A percentile compares a stretch with the other conserved stretches of the same genome.
These are phyloP conservation scores for Crocuta crocuta DNA, from an alignment of 2,113 vertebrate species.

Conservation along the genomic window DNA sequence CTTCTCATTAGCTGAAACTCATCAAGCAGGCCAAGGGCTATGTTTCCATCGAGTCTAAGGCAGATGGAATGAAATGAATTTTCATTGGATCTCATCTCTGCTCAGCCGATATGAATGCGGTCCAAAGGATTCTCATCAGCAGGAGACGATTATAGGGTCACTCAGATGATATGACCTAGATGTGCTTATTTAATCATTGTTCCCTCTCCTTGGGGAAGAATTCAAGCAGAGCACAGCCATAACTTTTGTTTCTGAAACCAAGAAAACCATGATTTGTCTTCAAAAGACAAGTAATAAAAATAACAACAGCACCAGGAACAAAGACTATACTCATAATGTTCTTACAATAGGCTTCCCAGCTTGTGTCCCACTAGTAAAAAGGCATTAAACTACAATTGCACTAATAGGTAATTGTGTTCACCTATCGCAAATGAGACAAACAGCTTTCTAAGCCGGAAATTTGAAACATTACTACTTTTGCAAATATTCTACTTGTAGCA, in stretches of 20 bases:
- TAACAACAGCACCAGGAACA: neutral
- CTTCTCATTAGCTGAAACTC: neutral
- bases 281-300: neutral
- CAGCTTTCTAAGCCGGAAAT: neutral
- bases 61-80: neutral
- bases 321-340: neutral
- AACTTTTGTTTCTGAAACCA: neutral
- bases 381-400: neutral
- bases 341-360: neutral
- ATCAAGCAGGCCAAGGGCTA: neutral
- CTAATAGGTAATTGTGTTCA: slow-evolving; percentile 23
- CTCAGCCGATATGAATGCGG: neutral
- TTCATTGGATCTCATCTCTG: neutral
- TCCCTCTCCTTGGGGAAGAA: neutral
- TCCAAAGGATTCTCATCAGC: neutral
- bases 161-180: neutral
- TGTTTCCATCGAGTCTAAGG: neutral
- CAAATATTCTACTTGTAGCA: slow-evolving; percentile 8
- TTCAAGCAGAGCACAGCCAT: neutral
- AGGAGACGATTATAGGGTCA: neutral
- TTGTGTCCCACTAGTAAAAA: neutral
- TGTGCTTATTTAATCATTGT: slow-evolving; percentile 6
- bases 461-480: slow-evolving; percentile 6
- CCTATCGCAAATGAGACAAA: neutral
- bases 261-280: slow-evolving; percentile 12